Conservation (phyloP, 2,888 invertebrate species). For the Congeria kusceri region DNA sequence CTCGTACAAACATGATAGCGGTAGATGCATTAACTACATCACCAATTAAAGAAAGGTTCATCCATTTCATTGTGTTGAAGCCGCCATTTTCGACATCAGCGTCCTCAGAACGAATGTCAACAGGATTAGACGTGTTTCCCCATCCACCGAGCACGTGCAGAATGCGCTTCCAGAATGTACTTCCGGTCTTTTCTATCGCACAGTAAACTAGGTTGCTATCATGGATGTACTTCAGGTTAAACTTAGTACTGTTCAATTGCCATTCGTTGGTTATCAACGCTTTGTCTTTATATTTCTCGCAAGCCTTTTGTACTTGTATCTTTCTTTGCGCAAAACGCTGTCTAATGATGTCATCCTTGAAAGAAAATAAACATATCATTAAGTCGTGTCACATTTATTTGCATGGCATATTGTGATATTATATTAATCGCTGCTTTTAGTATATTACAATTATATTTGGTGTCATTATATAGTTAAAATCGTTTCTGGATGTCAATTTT, state of each 20-base stretch:
- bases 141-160: conserved; percentile 57
- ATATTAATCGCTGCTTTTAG: no score
- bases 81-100: conserved; percentile 27
- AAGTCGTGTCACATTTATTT: no score
- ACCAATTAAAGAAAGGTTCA: conserved; percentile 3
- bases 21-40: conserved; percentile 12
- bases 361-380: background rate
- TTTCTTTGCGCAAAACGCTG: conserved; percentile 4
- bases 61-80: conserved; percentile 22
- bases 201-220: conserved; percentile 57
- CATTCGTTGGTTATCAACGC: background rate
- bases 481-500: no score
- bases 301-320: background rate
- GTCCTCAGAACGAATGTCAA: conserved; percentile 16
- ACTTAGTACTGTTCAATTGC: background rate
- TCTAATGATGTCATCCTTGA: conserved; percentile 1
- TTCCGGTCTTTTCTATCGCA: conserved; percentile 70
- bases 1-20: conserved; percentile 61
- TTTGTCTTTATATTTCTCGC: background rate
- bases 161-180: conserved; percentile 69
- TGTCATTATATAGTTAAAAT: no score
- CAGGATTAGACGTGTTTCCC: conserved; percentile 35
- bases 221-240: conserved; percentile 36
- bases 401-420: no score
- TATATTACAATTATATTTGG: no score